phyloP scores from a whole-genome alignment of 2,797 vertebrate species.

The Phoebastria nigripes region DNA sequence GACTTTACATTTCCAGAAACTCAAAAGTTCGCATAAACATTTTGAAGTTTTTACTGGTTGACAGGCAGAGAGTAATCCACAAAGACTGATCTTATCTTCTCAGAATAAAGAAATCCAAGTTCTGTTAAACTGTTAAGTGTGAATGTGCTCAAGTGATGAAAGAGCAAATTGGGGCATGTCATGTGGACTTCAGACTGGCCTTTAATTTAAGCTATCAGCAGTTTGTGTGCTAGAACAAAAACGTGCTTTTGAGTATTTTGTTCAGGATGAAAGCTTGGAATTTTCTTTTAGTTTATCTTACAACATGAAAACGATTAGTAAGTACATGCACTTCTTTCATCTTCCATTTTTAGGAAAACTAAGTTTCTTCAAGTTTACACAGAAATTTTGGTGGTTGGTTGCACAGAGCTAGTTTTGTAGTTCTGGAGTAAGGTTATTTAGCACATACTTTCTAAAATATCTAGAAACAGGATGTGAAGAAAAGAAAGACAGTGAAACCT shows the following conservation, averaged over 20 bases:
- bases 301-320: background rate
- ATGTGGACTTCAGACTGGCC: background rate
- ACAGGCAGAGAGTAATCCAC: background rate
- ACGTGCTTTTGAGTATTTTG: background rate
- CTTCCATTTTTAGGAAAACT: background rate
- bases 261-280: background rate
- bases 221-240: background rate
- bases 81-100: background rate
- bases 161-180: background rate
- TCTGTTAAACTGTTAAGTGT: background rate
- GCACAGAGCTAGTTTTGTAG: background rate
- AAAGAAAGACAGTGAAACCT: background rate
- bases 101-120: background rate
- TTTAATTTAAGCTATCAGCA: background rate
- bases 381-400: background rate
- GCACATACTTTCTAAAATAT: background rate
- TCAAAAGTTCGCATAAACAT: background rate
- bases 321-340: background rate
- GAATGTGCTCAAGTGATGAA: rapidly evolving
- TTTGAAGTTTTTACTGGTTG: background rate
- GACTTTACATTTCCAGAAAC: background rate
- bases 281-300: background rate
- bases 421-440: background rate
- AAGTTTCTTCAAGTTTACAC: background rate
- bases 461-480: background rate